These are phyloP conservation scores for Xiphophorus couchianus DNA, from an alignment of 2,113 vertebrate species.

Conservation along the genomic window DNA sequence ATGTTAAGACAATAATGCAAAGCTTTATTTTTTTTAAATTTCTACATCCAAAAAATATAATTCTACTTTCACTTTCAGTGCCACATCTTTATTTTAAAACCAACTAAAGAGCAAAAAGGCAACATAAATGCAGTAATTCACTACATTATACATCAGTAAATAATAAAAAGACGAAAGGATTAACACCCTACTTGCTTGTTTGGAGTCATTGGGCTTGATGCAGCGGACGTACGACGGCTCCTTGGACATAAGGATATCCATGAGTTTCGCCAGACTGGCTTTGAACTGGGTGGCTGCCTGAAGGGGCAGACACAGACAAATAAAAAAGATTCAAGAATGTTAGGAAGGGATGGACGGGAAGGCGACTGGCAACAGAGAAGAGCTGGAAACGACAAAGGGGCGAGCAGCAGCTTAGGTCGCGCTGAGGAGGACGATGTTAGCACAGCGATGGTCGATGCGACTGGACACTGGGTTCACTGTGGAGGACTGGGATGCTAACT, in stretches of 20 bases:
- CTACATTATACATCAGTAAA: too few relatives aligned
- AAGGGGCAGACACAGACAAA: constrained; percentile 36
- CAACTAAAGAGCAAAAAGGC: too few relatives aligned
- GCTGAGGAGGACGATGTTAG: constrained; percentile 22
- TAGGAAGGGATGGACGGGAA: background rate
- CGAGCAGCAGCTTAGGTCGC: background rate
- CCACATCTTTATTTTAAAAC: too few relatives aligned
- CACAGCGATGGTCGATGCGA: constrained; percentile 24
- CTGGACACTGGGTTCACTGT: constrained; percentile 67
- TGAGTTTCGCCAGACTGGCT: constrained; percentile 92
- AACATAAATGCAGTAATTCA: too few relatives aligned
- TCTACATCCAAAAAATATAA: too few relatives aligned
- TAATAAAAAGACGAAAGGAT: too few relatives aligned
- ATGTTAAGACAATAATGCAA: too few relatives aligned
- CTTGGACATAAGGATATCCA: constrained; percentile 99
- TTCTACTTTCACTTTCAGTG: too few relatives aligned
- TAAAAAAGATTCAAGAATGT: background rate
- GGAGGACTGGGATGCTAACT: constrained; percentile 34
- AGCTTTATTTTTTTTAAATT: too few relatives aligned
- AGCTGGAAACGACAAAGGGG: background rate
- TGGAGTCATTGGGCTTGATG: constrained; percentile 97
- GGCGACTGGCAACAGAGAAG: background rate
- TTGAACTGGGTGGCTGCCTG: constrained; percentile 98
- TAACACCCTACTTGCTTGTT: constrained; percentile 72
- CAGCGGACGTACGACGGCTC: constrained; percentile 97